phyloP scores from a whole-genome alignment of 2,797 vertebrate species.

The Dromococcyx pavoninus region DNA sequence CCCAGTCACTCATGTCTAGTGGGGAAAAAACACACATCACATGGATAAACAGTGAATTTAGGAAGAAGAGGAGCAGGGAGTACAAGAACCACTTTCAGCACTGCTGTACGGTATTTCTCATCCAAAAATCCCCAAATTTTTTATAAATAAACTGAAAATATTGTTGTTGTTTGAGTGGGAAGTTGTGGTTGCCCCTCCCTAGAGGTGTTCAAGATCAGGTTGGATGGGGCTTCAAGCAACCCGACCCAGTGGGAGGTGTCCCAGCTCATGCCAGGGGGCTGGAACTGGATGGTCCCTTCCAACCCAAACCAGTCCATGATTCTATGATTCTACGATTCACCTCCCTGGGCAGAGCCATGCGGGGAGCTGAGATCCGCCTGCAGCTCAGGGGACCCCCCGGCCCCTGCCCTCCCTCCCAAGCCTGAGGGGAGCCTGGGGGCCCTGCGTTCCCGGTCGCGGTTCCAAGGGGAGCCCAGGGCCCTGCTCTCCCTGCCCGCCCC shows the following conservation, averaged over 20 bases:
- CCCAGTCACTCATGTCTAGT: slow-evolving; percentile 86
- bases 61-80: rapidly evolving
- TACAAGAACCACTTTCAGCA: background rate
- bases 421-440: too few species aligned
- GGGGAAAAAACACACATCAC: background rate
- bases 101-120: background rate
- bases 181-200: too few species aligned
- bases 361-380: background rate
- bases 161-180: background rate
- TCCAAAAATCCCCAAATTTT: rapidly evolving
- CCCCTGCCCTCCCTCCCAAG: background rate
- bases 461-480: too few species aligned
- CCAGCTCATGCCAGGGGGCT: too few species aligned
- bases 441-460: background rate
- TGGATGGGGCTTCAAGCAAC: too few species aligned
- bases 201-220: too few species aligned
- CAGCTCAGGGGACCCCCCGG: background rate
- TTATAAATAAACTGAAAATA: rapidly evolving
- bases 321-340: too few species aligned
- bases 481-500: background rate
- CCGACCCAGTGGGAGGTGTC: too few species aligned
- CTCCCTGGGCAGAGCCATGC: rapidly evolving
- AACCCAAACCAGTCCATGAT: too few species aligned
- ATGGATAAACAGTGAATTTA: rapidly evolving
- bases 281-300: too few species aligned